Evolutionary conservation across 2,888 invertebrate genomes (phyloP).

Genomic region (Stenurella melanura): DNA sequence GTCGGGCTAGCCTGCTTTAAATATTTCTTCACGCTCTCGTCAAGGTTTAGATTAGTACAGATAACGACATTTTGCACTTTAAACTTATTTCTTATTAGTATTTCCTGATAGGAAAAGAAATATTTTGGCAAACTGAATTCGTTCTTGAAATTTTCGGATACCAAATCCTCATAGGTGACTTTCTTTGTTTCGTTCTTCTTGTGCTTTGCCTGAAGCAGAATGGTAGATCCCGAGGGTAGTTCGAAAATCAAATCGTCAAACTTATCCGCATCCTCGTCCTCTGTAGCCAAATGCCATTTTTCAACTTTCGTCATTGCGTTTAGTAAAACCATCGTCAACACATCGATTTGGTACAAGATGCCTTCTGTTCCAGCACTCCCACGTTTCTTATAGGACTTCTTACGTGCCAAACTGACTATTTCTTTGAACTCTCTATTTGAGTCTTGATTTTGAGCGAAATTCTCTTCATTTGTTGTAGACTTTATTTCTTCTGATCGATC

Average conservation of each 20-base stretch:
- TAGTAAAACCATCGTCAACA: background rate
- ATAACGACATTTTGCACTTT: background rate
- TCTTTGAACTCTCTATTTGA: too few species aligned
- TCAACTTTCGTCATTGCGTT: too few species aligned
- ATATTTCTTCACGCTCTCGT: background rate
- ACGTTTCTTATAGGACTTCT: too few species aligned
- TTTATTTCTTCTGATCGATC: too few species aligned
- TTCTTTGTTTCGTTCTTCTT: slow-evolving; percentile 7
- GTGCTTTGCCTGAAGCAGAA: slow-evolving; percentile 27
- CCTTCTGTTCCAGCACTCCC: background rate
- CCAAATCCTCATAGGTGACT: background rate
- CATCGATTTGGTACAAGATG: background rate
- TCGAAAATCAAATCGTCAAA: slow-evolving; percentile 20
- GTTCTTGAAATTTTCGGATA: background rate
- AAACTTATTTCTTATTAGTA: too few species aligned
- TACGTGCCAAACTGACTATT: too few species aligned
- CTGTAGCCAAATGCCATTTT: too few species aligned
- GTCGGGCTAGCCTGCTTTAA: background rate
- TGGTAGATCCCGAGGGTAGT: background rate
- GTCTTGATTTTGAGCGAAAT: too few species aligned
- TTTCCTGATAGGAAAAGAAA: background rate
- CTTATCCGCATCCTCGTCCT: background rate
- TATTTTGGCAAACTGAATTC: slow-evolving; percentile 26
- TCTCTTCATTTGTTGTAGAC: too few species aligned
- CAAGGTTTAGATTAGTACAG: background rate